Evolutionary conservation across 37 sponge, comb jelly and placozoan genomes (phyloP).

Genomic region (Mnemiopsis leidyi): DNA sequence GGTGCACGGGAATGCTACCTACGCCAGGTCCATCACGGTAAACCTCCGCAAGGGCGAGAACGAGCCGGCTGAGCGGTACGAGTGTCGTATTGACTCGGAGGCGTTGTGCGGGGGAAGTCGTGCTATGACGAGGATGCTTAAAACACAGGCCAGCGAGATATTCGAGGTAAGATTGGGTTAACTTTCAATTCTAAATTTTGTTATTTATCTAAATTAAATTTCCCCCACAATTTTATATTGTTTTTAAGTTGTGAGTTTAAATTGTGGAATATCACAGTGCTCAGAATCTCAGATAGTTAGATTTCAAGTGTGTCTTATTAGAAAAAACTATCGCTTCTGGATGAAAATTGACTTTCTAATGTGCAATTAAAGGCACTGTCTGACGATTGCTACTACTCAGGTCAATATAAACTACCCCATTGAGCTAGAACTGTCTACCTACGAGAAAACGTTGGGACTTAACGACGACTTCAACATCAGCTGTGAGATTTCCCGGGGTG

Average conservation of each 20-base stretch:
- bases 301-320: too few relatives aligned
- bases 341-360: too few relatives aligned
- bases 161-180: background rate
- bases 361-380: too few relatives aligned
- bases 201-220: background rate
- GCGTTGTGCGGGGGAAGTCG: background rate
- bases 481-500: background rate
- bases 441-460: background rate
- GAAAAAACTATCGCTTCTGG: too few relatives aligned
- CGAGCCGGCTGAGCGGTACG: background rate
- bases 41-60: background rate
- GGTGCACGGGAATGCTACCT: background rate
- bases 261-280: too few relatives aligned
- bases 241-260: too few relatives aligned
- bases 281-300: too few relatives aligned
- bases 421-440: background rate
- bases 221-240: too few relatives aligned
- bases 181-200: background rate
- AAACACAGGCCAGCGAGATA: background rate
- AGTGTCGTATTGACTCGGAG: background rate
- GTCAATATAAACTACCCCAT: conserved; percentile 5
- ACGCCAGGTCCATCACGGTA: background rate
- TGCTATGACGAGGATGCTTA: background rate
- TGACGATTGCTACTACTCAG: background rate
- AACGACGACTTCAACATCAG: background rate